These are phyloP conservation scores for Eulemur macaco DNA, from an alignment of 2,113 vertebrate genomes.

Conservation along the genomic window DNA sequence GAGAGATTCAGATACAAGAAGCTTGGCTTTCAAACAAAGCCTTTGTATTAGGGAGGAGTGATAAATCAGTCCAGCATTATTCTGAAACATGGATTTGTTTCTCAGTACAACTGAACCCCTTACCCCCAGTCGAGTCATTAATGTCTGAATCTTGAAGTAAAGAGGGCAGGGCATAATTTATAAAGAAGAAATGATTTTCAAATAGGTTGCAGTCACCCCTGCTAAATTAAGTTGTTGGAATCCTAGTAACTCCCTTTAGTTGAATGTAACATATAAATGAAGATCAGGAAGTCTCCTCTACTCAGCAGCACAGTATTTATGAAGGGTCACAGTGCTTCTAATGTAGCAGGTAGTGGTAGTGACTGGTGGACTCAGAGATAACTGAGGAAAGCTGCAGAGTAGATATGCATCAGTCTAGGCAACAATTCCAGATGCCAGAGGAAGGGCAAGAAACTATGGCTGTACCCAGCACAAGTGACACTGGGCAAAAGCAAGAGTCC, in stretches of 20 bases:
- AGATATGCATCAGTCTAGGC: background rate
- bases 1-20: background rate
- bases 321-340: background rate
- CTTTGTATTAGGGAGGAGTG: background rate
- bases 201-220: background rate
- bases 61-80: background rate
- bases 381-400: background rate
- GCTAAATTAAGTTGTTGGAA: background rate
- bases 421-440: background rate
- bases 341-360: background rate
- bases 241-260: background rate
- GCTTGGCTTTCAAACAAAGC: background rate
- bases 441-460: background rate
- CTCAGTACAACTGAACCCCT: background rate
- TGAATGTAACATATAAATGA: background rate
- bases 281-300: background rate
- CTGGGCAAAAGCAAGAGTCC: background rate
- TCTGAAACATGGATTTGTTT: background rate
- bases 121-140: background rate
- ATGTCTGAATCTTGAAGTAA: background rate
- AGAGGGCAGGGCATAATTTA: background rate
- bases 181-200: background rate
- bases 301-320: background rate
- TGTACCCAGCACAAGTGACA: background rate
- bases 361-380: background rate